A percentile compares a stretch with the other conserved stretches of the same genome.
Conservation (phyloP, 2,113 vertebrate species). For the Chinchilla lanigera region DNA sequence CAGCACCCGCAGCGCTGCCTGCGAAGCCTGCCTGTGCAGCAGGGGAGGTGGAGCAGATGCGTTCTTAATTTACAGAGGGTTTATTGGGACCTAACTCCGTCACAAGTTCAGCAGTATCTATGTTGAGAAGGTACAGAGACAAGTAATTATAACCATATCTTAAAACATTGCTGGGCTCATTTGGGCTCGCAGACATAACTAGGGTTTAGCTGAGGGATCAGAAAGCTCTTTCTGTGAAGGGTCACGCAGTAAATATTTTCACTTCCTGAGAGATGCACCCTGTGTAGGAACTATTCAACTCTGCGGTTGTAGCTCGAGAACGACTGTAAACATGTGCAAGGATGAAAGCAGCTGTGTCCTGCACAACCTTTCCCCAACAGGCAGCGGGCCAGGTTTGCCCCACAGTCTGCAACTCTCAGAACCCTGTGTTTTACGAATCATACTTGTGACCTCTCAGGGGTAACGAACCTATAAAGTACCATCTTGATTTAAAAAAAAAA, state of each 20-base stretch:
- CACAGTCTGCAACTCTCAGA: not conserved
- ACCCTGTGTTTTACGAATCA: not conserved
- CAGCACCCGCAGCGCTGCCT: not conserved
- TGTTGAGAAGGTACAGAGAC: not conserved
- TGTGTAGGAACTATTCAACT: not conserved
- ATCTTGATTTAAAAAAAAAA: not conserved
- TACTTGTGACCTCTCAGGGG: not conserved
- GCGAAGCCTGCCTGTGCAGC: not conserved
- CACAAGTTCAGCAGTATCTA: no score
- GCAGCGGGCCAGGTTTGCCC: not conserved
- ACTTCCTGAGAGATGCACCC: not conserved
- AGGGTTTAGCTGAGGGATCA: not conserved
- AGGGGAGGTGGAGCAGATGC: not conserved
- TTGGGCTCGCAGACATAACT: not conserved
- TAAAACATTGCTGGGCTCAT: not conserved
- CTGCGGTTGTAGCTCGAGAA: not conserved
- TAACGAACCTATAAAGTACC: conserved; percentile 4
- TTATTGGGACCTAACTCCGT: not conserved
- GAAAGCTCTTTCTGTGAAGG: not conserved
- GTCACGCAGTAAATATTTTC: not conserved
- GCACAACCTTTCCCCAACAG: not conserved
- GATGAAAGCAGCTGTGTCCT: not conserved
- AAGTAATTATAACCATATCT: not conserved
- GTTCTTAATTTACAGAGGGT: not conserved
- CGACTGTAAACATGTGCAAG: not conserved